phyloP scores from a whole-genome alignment of 1,140 invertebrate species.

The Cryptotermes secundus region DNA sequence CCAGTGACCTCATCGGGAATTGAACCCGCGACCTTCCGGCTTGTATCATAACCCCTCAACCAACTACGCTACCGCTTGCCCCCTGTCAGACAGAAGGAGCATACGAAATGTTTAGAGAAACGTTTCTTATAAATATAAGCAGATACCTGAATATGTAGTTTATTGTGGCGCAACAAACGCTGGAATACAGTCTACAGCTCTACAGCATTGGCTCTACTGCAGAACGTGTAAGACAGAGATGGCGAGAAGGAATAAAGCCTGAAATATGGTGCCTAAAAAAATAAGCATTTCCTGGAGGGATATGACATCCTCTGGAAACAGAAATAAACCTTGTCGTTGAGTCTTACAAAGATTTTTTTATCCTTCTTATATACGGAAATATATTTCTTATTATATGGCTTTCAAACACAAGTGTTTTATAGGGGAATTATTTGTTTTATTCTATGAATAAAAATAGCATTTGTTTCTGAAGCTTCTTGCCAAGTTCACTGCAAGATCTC shows the following conservation, averaged over 20 bases:
- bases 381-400: slow-evolving; percentile 19
- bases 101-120: no score
- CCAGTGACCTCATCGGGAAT: no score
- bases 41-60: no score
- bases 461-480: not conserved
- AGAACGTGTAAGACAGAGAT: not conserved
- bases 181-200: no score
- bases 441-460: not conserved
- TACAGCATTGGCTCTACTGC: not conserved
- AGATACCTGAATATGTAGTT: no score
- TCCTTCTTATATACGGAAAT: not conserved
- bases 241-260: not conserved
- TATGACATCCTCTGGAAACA: slow-evolving; percentile 8
- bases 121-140: no score
- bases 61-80: no score
- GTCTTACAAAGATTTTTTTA: not conserved
- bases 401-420: slow-evolving; percentile 19
- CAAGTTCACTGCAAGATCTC: not conserved
- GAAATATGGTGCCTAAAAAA: not conserved
- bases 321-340: slow-evolving; percentile 3
- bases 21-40: no score
- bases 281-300: not conserved
- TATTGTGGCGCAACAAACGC: no score
- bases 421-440: not conserved
- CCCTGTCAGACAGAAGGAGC: no score